Conservation (phyloP, 2,888 invertebrate genomes). For the Ernsta delagoae region DNA sequence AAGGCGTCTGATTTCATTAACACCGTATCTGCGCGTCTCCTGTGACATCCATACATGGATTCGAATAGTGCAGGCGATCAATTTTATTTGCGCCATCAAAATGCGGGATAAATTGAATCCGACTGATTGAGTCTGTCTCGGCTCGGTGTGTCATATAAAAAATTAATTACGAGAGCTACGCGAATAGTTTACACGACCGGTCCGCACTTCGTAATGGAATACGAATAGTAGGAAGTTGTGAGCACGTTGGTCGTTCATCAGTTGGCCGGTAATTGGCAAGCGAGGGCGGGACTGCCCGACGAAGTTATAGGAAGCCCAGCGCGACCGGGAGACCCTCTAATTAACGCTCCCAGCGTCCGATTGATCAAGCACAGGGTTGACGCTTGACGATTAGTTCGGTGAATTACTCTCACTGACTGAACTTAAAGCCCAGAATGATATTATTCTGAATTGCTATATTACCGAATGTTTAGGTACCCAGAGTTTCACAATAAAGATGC, state of each 20-base stretch:
- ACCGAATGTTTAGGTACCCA: too few relatives aligned
- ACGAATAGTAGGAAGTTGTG: slow-evolving; percentile 66
- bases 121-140: not conserved
- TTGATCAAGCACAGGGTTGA: slow-evolving; percentile 44
- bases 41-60: not conserved
- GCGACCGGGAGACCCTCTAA: slow-evolving; percentile 67
- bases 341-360: slow-evolving; percentile 63
- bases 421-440: too few relatives aligned
- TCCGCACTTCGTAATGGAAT: slow-evolving; percentile 63
- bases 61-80: not conserved
- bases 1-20: slow-evolving; percentile 24
- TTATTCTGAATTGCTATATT: too few relatives aligned
- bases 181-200: slow-evolving; percentile 43
- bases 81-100: not conserved
- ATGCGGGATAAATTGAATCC: not conserved
- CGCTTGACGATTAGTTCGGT: slow-evolving; percentile 41
- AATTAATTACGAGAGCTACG: not conserved
- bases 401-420: not conserved
- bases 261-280: slow-evolving; percentile 76
- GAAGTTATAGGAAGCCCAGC: slow-evolving; percentile 34
- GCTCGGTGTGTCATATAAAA: not conserved
- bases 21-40: slow-evolving; percentile 2
- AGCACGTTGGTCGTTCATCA: slow-evolving; percentile 70
- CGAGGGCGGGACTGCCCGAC: slow-evolving; percentile 54
- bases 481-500: too few relatives aligned